Evolutionary conservation across 1,140 invertebrate genomes (phyloP).

Genomic region (Linepithema humile): DNA sequence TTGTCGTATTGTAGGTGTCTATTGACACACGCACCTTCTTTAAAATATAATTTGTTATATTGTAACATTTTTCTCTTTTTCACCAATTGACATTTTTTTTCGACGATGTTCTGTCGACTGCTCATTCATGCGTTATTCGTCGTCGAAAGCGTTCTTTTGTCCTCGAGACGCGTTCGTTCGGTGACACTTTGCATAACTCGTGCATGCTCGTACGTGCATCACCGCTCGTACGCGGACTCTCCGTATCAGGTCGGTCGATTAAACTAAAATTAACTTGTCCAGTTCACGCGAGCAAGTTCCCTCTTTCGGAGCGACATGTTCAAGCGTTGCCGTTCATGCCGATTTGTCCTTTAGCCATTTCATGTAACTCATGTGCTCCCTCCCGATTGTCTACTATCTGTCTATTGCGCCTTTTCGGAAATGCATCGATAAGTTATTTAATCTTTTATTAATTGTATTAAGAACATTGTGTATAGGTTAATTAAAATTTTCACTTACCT

Average conservation of each 20-base stretch:
- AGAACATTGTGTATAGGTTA: not conserved
- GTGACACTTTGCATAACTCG: constrained; percentile 39
- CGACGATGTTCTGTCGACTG: not conserved
- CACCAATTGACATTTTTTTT: not conserved
- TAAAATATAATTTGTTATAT: not conserved
- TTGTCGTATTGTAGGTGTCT: not conserved
- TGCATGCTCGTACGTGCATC: constrained; percentile 47
- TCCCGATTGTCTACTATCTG: not conserved
- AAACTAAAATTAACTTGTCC: constrained; percentile 76
- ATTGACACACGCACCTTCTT: not conserved
- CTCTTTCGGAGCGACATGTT: constrained; percentile 53
- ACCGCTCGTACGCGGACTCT: constrained; percentile 53
- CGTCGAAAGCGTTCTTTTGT: constrained; percentile 26
- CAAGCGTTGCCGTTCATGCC: constrained; percentile 16
- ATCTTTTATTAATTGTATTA: not conserved
- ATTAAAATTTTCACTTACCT: not conserved
- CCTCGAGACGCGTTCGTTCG: constrained; percentile 2
- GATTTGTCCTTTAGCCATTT: constrained; percentile 38
- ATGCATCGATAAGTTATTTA: not conserved
- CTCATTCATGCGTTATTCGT: not conserved
- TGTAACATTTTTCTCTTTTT: not conserved
- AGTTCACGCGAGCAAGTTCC: constrained; percentile 64
- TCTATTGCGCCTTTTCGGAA: not conserved
- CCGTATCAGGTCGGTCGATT: constrained; percentile 74
- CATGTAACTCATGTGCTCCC: too few relatives aligned